phyloP scores from a whole-genome alignment of 2,888 invertebrate genomes.

The Empis stercorea region DNA sequence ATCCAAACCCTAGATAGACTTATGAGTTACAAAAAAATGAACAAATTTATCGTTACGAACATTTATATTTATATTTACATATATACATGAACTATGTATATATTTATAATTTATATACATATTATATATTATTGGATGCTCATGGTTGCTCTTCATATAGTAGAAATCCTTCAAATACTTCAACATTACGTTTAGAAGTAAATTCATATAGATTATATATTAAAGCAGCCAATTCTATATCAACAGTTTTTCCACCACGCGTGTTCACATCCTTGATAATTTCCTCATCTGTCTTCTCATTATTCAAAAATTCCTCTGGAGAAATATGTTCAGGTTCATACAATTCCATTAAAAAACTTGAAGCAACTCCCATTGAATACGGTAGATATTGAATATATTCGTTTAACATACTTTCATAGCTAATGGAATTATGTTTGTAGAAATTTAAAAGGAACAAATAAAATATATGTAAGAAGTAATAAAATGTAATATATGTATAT shows the following conservation, averaged over 20 bases:
- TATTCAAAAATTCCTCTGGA: conserved; percentile 16
- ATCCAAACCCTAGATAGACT: too few relatives aligned
- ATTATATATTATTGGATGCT: too few relatives aligned
- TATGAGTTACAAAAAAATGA: too few relatives aligned
- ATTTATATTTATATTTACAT: too few relatives aligned
- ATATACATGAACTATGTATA: too few relatives aligned
- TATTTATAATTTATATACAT: too few relatives aligned
- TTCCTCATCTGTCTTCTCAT: conserved; percentile 11
- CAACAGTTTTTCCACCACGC: conserved; percentile 25
- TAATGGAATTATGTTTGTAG: conserved; percentile 9
- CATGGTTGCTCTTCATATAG: too few relatives aligned
- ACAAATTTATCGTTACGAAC: too few relatives aligned
- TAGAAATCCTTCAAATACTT: conserved; percentile 5
- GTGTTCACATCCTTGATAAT: conserved; percentile 12
- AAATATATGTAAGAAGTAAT: neutral
- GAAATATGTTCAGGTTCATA: conserved; percentile 17
- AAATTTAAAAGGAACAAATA: neutral
- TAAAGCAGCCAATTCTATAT: conserved; percentile 27
- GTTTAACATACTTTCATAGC: conserved; percentile 21
- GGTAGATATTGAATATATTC: conserved; percentile 28
- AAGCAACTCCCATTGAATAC: conserved; percentile 19
- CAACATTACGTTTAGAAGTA: conserved; percentile 16
- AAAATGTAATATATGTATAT: neutral
- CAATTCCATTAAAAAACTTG: conserved; percentile 22
- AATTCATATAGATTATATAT: conserved; percentile 26